phyloP scores from a whole-genome alignment of 1,140 invertebrate species.

The Orius insidiosus region DNA sequence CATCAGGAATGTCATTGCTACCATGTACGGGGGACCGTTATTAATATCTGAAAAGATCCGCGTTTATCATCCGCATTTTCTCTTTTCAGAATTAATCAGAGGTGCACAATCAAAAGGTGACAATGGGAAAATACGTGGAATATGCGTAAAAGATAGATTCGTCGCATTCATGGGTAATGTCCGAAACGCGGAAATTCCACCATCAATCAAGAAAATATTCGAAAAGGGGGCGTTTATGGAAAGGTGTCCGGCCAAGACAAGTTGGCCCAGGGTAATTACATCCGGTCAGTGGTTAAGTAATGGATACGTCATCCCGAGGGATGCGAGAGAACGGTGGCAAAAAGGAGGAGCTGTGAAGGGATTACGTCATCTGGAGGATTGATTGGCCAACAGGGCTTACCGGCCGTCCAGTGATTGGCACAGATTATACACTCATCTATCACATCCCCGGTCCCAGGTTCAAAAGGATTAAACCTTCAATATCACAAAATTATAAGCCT shows the following conservation, averaged over 20 bases:
- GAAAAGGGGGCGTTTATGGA: no score
- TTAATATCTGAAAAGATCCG: no score
- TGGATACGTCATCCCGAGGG: slow-evolving; percentile 12
- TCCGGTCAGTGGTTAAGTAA: slow-evolving; percentile 12
- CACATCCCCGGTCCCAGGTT: background rate
- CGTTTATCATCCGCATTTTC: no score
- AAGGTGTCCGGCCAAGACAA: no score
- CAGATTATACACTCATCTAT: slow-evolving; percentile 12
- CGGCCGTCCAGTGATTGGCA: slow-evolving; percentile 7
- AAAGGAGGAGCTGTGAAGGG: slow-evolving; percentile 9
- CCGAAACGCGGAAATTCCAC: no score
- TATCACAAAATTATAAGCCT: background rate
- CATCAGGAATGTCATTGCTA: no score
- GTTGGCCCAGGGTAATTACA: slow-evolving; percentile 7
- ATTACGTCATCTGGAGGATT: slow-evolving; percentile 10
- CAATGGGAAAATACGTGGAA: background rate
- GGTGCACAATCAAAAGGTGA: background rate
- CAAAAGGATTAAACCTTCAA: slow-evolving; percentile 8
- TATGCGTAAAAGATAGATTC: background rate
- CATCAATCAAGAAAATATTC: background rate
- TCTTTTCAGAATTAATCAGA: background rate
- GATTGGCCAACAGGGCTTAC: slow-evolving; percentile 11
- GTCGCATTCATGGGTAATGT: background rate
- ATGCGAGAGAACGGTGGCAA: slow-evolving; percentile 4
- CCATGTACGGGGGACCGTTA: no score